Percentiles rank a stretch among this genome's conserved stretches.
Evolutionary conservation across 2,797 vertebrate genomes (phyloP).

Genomic region (Anniella stebbinsi): DNA sequence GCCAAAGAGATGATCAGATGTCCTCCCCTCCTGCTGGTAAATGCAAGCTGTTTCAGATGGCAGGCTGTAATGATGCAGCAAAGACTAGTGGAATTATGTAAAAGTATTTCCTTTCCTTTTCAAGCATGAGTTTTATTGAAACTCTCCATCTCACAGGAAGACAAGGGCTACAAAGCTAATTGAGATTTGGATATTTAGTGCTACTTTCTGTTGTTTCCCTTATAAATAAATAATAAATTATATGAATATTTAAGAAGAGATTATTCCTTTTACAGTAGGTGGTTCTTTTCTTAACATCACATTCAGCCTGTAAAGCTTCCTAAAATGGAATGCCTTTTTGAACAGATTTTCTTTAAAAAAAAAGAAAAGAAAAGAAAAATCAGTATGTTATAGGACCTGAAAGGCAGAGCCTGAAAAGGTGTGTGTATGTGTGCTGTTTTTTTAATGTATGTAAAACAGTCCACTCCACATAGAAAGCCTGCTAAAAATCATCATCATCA

Average conservation of each 20-base stretch:
- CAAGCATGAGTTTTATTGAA: conserved; percentile 46
- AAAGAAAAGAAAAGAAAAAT: no score
- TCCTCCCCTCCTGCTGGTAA: conserved; percentile 28
- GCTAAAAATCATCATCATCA: background rate
- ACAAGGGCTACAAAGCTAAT: conserved; percentile 47
- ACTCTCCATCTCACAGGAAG: conserved; percentile 48
- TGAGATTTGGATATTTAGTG: conserved; percentile 38
- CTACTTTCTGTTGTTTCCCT: conserved; percentile 26
- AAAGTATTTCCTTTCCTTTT: conserved; percentile 55
- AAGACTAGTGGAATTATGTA: conserved; percentile 49
- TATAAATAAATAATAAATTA: conserved; percentile 31
- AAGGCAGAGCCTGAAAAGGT: background rate
- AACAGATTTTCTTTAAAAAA: background rate
- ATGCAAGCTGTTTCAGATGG: conserved; percentile 48
- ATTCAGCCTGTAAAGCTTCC: background rate
- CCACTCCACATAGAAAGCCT: background rate
- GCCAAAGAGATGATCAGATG: conserved; percentile 36
- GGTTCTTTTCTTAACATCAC: background rate
- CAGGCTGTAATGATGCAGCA: conserved; percentile 45
- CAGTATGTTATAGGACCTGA: background rate
- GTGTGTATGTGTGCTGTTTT: background rate
- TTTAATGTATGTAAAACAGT: background rate
- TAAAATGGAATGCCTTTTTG: background rate
- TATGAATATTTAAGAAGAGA: conserved; percentile 45
- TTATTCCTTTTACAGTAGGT: conserved; percentile 1